Evolutionary conservation across 2,113 vertebrate species (phyloP).

Genomic region (Lathamus discolor): DNA sequence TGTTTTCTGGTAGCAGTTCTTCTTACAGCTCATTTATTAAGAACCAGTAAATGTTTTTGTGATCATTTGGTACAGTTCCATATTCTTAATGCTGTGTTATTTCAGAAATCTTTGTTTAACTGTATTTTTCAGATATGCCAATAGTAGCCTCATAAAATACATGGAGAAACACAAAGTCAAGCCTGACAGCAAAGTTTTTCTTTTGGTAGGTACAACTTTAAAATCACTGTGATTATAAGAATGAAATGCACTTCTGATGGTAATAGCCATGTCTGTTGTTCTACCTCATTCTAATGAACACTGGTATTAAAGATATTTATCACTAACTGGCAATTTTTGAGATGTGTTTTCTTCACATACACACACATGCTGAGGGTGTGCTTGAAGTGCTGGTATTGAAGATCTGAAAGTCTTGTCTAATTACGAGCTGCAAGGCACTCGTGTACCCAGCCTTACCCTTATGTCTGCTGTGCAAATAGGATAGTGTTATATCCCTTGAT

Average conservation of each 20-base stretch:
- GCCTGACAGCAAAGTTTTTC: conserved; percentile 98
- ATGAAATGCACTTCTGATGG: background rate
- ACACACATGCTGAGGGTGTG: background rate
- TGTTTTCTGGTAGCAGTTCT: background rate
- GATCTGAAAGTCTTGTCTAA: background rate
- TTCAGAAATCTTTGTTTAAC: conserved; percentile 27
- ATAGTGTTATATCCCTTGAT: background rate
- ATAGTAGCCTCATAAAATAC: conserved; percentile 98
- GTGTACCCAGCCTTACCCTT: background rate
- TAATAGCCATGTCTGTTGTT: background rate
- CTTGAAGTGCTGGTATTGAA: background rate
- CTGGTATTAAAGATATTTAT: background rate
- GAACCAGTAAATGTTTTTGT: background rate
- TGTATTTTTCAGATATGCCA: conserved; percentile 87
- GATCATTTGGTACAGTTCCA: background rate
- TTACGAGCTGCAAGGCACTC: background rate
- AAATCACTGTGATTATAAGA: background rate
- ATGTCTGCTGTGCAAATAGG: background rate
- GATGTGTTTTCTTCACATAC: background rate
- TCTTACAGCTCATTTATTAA: background rate
- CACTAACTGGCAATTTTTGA: background rate
- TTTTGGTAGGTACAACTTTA: conserved; percentile 83
- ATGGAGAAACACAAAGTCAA: conserved; percentile 99
- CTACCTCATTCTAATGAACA: background rate
- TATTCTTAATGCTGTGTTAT: background rate